Conservation (phyloP, 92 coral and sea anemone species). For the Porites rus region DNA sequence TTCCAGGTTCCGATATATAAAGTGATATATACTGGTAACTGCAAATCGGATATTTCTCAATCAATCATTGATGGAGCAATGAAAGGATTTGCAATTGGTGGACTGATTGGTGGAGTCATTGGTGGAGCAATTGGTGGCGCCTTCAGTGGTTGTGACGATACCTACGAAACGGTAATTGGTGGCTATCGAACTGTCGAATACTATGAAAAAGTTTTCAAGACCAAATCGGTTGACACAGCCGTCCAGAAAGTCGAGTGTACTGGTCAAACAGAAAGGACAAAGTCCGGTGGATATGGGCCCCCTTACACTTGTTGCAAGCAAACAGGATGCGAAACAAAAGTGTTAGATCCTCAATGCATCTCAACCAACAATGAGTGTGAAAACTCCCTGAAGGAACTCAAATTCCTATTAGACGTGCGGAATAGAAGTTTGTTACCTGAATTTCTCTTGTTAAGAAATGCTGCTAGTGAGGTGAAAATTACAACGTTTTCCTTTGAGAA, state of each 20-base stretch:
- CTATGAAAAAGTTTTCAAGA: neutral
- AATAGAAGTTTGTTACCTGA: constrained; percentile 16
- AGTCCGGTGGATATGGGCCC: constrained; percentile 41
- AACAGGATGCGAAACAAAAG: constrained; percentile 29
- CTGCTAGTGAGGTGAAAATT: constrained; percentile 2
- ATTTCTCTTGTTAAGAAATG: neutral
- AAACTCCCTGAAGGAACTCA: constrained; percentile 5
- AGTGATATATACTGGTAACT: constrained; percentile 16
- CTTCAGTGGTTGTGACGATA: neutral
- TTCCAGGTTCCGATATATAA: constrained; percentile 6
- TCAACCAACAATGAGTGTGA: constrained; percentile 6
- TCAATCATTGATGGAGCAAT: neutral
- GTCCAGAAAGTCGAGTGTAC: constrained; percentile 36
- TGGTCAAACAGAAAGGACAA: constrained; percentile 12
- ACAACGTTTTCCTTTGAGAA: constrained; percentile 18
- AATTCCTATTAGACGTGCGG: neutral
- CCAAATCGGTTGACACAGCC: neutral
- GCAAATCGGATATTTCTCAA: neutral
- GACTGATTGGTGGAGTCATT: neutral
- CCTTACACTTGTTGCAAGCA: constrained; percentile 44
- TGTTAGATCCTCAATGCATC: constrained; percentile 38
- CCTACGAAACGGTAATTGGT: constrained; percentile 12
- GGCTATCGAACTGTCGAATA: neutral
- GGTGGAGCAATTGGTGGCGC: neutral
- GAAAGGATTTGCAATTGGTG: neutral